Evolutionary conservation across 2,797 vertebrate species (phyloP), one percentile per base, ranked within the genome.

Genomic region (Percopsis omiscomaycus): DNA sequence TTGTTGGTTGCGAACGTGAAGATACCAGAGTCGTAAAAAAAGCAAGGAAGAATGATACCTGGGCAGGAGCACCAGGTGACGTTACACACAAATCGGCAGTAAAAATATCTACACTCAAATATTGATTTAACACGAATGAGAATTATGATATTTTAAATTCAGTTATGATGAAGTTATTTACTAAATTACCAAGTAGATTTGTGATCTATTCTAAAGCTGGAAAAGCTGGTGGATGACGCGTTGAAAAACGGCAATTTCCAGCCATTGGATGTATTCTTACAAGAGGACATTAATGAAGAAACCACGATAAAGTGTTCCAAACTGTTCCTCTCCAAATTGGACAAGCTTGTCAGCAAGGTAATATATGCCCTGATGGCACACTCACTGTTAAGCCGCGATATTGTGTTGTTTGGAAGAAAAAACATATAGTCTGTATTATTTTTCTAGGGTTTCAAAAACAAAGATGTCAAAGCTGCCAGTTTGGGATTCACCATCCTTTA

Each of bases 311-410:
- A 92, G 85, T 98, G 95, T 78, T 96, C 95, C 71, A 93, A 92
- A 67, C 92, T 93, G 48, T 95, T 98, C 81, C 75, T 95, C 42
- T 87, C 73, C 71, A 99, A 96, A 86, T 62, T 98, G 77, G 94
- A 98, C 84, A 92, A 89, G 82, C 89, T 98, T 66, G 80, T 98
- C 4, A 89, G 77, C 77, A 91, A 68, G 94, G 98, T 98, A 91
- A 89, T 85, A 77, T 61, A 4, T 32, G 44, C 11, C 3, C 9
- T 1, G 12, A 48, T 48, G 50, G 11, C 12, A 45, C 3, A 44
- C 3, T 47, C 4, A 30, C 9, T 0, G 0, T 46, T 10, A 51
- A 16, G 28, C 2, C 2, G 15, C 4, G 16, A 22, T 16, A 15
- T 0, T 37, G 3, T 50, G 0, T n/a, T 65, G 2, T 49, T 54